These are phyloP conservation scores for Malachius bipustulatus DNA, from an alignment of 2,888 invertebrate species.

Conservation along the genomic window DNA sequence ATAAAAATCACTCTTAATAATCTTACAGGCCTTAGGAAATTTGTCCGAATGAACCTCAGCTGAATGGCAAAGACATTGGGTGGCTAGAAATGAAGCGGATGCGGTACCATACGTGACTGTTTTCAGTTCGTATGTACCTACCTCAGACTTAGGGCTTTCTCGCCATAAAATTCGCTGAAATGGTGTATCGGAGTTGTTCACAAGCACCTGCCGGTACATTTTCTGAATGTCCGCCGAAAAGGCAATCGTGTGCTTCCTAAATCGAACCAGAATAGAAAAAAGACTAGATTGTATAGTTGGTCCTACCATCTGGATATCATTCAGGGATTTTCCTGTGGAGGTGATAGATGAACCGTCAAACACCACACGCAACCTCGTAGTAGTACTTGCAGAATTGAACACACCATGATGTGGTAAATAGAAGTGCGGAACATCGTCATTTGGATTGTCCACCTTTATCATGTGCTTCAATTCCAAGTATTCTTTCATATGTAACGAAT, in stretches of 20 bases:
- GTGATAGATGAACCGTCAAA: slow-evolving; percentile 20
- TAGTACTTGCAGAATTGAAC: slow-evolving; percentile 16
- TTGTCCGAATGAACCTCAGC: too few relatives aligned
- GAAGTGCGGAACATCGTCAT: slow-evolving; percentile 7
- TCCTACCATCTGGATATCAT: slow-evolving; percentile 18
- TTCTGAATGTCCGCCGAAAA: slow-evolving; percentile 21
- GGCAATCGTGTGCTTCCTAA: slow-evolving; percentile 18
- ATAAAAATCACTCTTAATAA: too few relatives aligned
- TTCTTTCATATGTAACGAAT: slow-evolving; percentile 17
- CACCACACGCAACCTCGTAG: slow-evolving; percentile 22
- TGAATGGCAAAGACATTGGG: too few relatives aligned
- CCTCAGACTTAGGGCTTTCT: too few relatives aligned
- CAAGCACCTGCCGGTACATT: too few relatives aligned
- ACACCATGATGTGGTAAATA: slow-evolving; percentile 24
- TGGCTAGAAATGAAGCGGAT: too few relatives aligned
- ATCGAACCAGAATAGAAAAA: slow-evolving; percentile 18
- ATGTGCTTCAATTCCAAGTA: slow-evolving; percentile 13
- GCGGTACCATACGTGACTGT: too few relatives aligned
- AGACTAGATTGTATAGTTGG: slow-evolving; percentile 19
- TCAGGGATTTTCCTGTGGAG: slow-evolving; percentile 16
- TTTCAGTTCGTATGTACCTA: too few relatives aligned
- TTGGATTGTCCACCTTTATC: slow-evolving; percentile 6
- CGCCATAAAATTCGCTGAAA: slow-evolving; percentile 20
- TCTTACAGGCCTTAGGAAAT: too few relatives aligned
- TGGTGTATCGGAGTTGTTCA: slow-evolving; percentile 14